phyloP scores from a whole-genome alignment of 2,113 vertebrate genomes.

The Origma solitaria region DNA sequence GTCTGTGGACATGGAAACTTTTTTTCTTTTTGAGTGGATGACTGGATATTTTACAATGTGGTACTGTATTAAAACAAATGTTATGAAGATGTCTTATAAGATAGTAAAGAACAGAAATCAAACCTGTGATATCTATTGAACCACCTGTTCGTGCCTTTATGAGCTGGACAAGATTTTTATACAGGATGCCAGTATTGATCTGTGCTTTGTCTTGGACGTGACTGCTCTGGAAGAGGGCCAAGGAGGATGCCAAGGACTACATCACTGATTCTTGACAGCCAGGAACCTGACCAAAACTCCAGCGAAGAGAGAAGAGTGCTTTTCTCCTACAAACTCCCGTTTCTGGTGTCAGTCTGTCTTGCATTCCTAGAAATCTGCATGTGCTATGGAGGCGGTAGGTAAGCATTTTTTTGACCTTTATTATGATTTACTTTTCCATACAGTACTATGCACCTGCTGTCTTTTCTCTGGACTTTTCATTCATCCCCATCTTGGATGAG shows the following conservation, averaged over 20 bases:
- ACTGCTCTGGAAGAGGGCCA: neutral
- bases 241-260: neutral
- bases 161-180: slow-evolving; percentile 29
- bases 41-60: neutral
- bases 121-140: neutral
- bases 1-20: neutral
- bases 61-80: neutral
- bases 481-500: neutral
- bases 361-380: neutral
- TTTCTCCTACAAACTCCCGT: neutral
- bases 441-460: neutral
- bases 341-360: neutral
- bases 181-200: neutral
- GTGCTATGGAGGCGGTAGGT: neutral
- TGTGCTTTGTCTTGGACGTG: slow-evolving; percentile 5
- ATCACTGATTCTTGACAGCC: neutral
- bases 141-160: neutral
- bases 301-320: neutral
- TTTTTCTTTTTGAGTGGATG: neutral
- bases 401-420: neutral
- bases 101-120: neutral
- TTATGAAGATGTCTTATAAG: neutral
- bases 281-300: neutral
- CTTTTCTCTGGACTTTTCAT: neutral
- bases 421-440: neutral